These are phyloP conservation scores for Nomada hirtipes DNA, from an alignment of 2,888 invertebrate species.

Conservation along the genomic window DNA sequence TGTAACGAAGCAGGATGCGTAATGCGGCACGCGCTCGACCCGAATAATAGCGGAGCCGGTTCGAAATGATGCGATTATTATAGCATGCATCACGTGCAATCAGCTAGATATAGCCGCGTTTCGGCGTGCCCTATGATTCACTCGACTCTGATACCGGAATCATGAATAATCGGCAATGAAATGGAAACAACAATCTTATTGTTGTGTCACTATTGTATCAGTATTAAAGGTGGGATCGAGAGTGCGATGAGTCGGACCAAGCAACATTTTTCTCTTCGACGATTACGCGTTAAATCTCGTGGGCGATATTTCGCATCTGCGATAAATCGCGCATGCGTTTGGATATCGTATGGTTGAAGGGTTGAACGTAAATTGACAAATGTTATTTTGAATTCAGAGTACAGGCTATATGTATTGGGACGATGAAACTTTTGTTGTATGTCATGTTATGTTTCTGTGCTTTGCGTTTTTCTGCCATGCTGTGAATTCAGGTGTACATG, in stretches of 20 bases:
- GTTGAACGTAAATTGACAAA: not conserved
- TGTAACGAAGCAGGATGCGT: slow-evolving; percentile 1
- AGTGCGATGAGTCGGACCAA: not conserved
- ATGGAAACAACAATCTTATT: slow-evolving; percentile 33
- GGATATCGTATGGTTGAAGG: not conserved
- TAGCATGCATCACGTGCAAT: slow-evolving; percentile 47
- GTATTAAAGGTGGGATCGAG: not conserved
- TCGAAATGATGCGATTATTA: slow-evolving; percentile 45
- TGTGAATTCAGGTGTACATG: too few species aligned
- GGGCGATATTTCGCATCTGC: not conserved
- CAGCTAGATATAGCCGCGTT: slow-evolving; percentile 15
- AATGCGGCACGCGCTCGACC: not conserved
- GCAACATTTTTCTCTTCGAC: not conserved
- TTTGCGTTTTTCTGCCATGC: too few species aligned
- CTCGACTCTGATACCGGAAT: not conserved
- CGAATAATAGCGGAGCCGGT: slow-evolving; percentile 39
- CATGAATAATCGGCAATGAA: slow-evolving; percentile 35
- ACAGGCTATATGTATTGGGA: too few species aligned
- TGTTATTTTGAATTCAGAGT: too few species aligned
- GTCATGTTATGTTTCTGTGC: too few species aligned
- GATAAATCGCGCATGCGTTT: not conserved
- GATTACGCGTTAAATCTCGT: slow-evolving; percentile 10
- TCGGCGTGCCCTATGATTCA: slow-evolving; percentile 24
- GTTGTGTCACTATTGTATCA: not conserved
- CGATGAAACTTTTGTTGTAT: too few species aligned